Base-by-base conservation (phyloP, 2,113 vertebrate genomes). In the Notothenia rossii region DNA sequence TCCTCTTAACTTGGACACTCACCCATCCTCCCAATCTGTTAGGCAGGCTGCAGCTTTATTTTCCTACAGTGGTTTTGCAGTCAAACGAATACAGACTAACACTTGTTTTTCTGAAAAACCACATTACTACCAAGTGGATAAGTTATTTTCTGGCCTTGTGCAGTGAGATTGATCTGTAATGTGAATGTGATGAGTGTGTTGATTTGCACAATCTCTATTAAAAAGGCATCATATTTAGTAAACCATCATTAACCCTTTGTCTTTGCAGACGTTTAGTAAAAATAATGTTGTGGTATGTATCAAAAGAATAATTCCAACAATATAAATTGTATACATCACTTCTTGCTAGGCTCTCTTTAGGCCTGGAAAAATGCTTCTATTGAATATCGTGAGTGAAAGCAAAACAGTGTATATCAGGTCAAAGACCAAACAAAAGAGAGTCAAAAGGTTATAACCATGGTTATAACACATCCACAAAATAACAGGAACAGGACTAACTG, bases 1-100 rank as follows among this genome's bases (percentile, higher is more conserved):
- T 89, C 88, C 81, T 79, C 69, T 55, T 54, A 88, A 88, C 75
- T 82, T 89, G 81, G 72, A 86, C 55, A 61, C 73, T 85, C 7
- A 36, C 62, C 69, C n/a, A 9, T 66, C 70, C 51, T 50, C 48
- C 64, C 75, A 73, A 84, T 80, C 79, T 82, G 81, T 82, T 61
- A 10, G 66, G 40, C 75, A 10, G 66, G 40, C 77, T 65, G 59
- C 63, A 33, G 81, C 43, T 61, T 14, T 79, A 53, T 50, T 82
- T 49, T 74, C 33, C 40, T 63, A 56, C 60, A 65, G 65, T 70
- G n/a, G 22, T 51, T 78, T 80, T 48, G 64, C 6, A 5, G 50
- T 61, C 33, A 9, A 55, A 53, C 60, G 9, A n/a, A 45, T 70
- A 45, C 4, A 45, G 8, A 5, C 36, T 20, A 64, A 17, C 63